A percentile compares a stretch with the other conserved stretches of the same genome.
phyloP scores from a whole-genome alignment of 2,113 vertebrate species.

The Syrmaticus mikado region DNA sequence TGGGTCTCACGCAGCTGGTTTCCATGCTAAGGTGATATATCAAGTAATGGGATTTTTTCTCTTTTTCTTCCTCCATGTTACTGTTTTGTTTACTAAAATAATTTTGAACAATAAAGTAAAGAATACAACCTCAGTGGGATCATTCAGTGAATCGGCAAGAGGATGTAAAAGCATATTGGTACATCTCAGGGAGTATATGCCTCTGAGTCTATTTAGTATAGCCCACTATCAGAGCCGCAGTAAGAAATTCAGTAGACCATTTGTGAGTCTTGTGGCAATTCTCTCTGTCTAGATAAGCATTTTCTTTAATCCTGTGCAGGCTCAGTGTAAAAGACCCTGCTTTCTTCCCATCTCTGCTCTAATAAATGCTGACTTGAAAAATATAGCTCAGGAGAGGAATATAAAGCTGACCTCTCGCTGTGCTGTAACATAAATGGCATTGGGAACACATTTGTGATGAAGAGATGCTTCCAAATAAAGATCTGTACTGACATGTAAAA shows the following conservation, averaged over 20 bases:
- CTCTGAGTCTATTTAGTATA: background rate
- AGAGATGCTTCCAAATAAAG: slow-evolving; percentile 6
- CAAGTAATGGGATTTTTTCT: background rate
- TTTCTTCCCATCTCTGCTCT: background rate
- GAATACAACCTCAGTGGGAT: background rate
- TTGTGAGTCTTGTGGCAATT: background rate
- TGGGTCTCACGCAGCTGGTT: background rate
- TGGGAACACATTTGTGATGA: background rate
- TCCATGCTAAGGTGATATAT: background rate
- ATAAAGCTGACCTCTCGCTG: background rate
- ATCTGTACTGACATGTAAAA: slow-evolving; percentile 31
- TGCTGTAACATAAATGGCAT: background rate
- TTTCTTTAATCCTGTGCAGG: background rate
- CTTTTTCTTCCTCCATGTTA: background rate
- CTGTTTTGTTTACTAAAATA: background rate
- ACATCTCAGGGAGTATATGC: background rate
- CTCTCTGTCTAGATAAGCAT: background rate
- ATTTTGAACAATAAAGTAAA: background rate
- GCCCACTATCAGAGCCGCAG: background rate
- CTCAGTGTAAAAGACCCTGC: background rate
- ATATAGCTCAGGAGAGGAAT: background rate
- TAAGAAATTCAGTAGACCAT: background rate
- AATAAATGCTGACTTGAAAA: background rate
- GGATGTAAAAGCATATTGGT: background rate
- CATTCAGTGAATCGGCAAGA: background rate